Conservation (phyloP, 2,797 vertebrate species). For the Oceanodroma leucorhoa region DNA sequence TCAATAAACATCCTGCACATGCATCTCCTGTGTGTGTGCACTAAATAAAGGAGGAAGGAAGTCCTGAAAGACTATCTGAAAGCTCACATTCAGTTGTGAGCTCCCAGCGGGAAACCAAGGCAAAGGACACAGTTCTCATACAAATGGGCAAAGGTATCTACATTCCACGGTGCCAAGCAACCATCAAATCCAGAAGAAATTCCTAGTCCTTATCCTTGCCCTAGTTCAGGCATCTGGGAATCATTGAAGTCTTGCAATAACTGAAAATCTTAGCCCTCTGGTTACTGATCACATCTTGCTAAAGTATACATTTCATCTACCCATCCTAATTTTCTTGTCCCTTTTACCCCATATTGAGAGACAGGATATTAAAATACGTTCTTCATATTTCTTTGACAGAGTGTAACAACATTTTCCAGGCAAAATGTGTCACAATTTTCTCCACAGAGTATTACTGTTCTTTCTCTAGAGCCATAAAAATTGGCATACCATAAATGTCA, state of each 20-base stretch:
- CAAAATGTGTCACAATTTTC: slow-evolving; percentile 24
- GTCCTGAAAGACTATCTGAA: not conserved
- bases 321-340: not conserved
- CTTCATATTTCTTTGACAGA: not conserved
- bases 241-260: slow-evolving; percentile 2
- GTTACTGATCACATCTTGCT: slow-evolving; percentile 4
- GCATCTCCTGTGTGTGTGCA: not conserved
- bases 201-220: slow-evolving; percentile 5
- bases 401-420: not conserved
- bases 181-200: slow-evolving; percentile 40
- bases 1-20: not conserved
- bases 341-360: slow-evolving; percentile 27
- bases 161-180: slow-evolving; percentile 50
- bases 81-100: not conserved
- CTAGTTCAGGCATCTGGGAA: slow-evolving; percentile 14
- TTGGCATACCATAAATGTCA: not conserved
- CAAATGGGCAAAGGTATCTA: slow-evolving; percentile 36
- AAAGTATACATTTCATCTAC: not conserved
- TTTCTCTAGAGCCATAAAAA: slow-evolving; percentile 12
- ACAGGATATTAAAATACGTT: slow-evolving; percentile 42
- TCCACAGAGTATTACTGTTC: not conserved
- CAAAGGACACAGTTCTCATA: not conserved
- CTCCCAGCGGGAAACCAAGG: not conserved
- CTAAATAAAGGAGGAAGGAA: not conserved
- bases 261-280: not conserved